phyloP scores from a whole-genome alignment of 2,888 invertebrate genomes.

The Icerya purchasi region DNA sequence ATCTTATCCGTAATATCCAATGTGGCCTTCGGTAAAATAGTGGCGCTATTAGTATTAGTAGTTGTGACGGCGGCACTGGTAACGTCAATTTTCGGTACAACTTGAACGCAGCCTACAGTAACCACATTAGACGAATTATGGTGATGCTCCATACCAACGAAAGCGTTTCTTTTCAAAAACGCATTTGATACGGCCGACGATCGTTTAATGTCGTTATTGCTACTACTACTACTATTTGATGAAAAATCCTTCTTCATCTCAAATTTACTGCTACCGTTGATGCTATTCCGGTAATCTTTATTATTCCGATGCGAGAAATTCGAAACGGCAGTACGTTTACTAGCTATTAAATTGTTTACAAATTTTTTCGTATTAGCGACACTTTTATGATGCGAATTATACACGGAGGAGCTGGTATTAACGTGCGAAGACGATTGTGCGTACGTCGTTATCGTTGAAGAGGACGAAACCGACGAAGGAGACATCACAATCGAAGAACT shows the following conservation, averaged over 20 bases:
- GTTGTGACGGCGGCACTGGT: too few relatives aligned
- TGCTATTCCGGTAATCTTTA: not conserved
- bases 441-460: too few relatives aligned
- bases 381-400: too few relatives aligned
- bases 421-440: too few relatives aligned
- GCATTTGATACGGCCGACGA: not conserved
- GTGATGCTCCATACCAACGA: conserved; percentile 10
- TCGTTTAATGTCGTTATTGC: not conserved
- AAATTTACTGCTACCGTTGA: not conserved
- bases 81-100: conserved; percentile 1
- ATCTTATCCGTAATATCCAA: conserved; percentile 32
- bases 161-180: conserved; percentile 6
- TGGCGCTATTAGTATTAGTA: not conserved
- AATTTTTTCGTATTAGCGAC: too few relatives aligned
- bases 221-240: not conserved
- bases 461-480: conserved; percentile 1
- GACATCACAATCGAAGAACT: conserved; percentile 2
- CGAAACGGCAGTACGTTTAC: too few relatives aligned
- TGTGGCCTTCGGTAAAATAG: conserved; percentile 20
- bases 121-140: conserved; percentile 9
- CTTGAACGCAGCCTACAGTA: conserved; percentile 11
- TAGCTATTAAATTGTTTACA: too few relatives aligned
- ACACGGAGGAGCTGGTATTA: too few relatives aligned
- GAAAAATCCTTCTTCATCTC: not conserved
- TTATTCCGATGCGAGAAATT: too few relatives aligned